phyloP scores from a whole-genome alignment of 1,140 invertebrate species.

The Agrypnia vestita region DNA sequence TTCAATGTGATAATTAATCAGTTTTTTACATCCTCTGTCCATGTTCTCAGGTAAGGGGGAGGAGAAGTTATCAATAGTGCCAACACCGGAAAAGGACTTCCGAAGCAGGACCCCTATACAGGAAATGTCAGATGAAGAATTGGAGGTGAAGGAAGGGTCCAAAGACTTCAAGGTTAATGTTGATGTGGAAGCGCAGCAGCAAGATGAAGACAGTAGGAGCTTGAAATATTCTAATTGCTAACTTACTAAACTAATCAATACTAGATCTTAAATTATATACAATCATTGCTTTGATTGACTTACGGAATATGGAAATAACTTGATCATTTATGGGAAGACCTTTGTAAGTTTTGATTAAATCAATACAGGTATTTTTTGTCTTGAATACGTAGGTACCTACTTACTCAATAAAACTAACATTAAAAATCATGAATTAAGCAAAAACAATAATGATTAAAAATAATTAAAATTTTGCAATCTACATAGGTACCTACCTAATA shows the following conservation, averaged over 20 bases:
- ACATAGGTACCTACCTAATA: not conserved
- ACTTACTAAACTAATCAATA: slow-evolving; percentile 27
- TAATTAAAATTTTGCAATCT: not conserved
- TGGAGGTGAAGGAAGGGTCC: slow-evolving; percentile 61
- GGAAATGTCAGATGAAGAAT: slow-evolving; percentile 69
- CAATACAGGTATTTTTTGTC: no score
- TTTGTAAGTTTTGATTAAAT: no score
- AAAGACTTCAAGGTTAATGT: slow-evolving; percentile 67
- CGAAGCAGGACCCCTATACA: slow-evolving; percentile 69
- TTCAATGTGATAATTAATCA: no score
- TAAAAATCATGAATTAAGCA: no score
- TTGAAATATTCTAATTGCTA: not conserved
- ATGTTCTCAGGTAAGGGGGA: not conserved
- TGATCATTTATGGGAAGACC: no score
- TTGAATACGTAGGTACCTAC: no score
- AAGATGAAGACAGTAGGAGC: slow-evolving; percentile 58
- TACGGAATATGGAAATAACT: no score
- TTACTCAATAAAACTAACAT: no score
- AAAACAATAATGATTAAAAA: not conserved
- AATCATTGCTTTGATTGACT: no score
- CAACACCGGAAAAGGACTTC: slow-evolving; percentile 64
- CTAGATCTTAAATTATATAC: no score
- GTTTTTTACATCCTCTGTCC: no score
- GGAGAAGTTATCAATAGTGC: slow-evolving; percentile 18
- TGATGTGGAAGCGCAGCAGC: slow-evolving; percentile 65